Conservation (phyloP, 2,888 invertebrate genomes). For the Stenurella melanura region DNA sequence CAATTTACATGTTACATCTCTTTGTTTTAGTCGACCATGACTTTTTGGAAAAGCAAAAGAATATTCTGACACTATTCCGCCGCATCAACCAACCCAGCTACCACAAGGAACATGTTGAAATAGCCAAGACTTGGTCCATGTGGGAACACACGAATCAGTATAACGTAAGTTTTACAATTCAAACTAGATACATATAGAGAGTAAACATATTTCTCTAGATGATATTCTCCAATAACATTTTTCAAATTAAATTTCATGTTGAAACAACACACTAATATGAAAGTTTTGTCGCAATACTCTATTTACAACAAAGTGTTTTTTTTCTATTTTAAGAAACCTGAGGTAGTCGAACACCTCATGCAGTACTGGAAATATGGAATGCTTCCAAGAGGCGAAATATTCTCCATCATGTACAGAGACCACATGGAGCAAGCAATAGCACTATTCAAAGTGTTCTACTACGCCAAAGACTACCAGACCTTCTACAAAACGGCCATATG, state of each 20-base stretch:
- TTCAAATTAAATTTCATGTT: no score
- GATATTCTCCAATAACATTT: no score
- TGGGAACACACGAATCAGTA: slow-evolving; percentile 76
- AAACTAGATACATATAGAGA: no score
- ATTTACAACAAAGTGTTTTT: slow-evolving; percentile 7
- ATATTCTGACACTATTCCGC: slow-evolving; percentile 77
- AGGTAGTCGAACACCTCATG: slow-evolving; percentile 77
- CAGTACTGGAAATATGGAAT: slow-evolving; percentile 75
- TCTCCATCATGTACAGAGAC: slow-evolving; percentile 78
- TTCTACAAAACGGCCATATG: slow-evolving; percentile 82
- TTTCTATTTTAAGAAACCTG: slow-evolving; percentile 73
- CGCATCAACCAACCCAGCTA: slow-evolving; percentile 79
- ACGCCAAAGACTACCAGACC: slow-evolving; percentile 82
- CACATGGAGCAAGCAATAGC: slow-evolving; percentile 80
- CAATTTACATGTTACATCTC: no score
- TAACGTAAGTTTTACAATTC: slow-evolving; percentile 68
- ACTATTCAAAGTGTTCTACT: slow-evolving; percentile 81
- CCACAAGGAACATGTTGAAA: slow-evolving; percentile 75
- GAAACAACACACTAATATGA: no score
- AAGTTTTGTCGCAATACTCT: background rate
- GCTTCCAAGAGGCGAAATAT: slow-evolving; percentile 78
- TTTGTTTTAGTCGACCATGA: slow-evolving; percentile 35
- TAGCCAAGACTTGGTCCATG: slow-evolving; percentile 77
- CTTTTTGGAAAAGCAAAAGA: slow-evolving; percentile 55
- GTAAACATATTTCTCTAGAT: no score